These are phyloP conservation scores for Ladona fulva DNA, from an alignment of 1,140 invertebrate species.

Conservation along the genomic window DNA sequence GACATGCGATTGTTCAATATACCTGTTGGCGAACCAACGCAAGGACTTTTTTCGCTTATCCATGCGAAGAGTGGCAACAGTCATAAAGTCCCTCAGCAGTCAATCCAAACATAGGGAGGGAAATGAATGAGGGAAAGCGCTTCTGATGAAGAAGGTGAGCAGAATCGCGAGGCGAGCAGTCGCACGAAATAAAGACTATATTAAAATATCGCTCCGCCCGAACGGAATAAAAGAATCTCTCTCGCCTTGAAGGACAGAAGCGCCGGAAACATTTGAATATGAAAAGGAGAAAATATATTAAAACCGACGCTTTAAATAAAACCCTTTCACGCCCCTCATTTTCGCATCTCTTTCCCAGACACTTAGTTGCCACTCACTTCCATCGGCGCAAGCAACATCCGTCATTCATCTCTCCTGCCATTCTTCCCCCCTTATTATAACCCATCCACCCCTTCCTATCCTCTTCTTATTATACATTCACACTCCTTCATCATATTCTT, in stretches of 20 bases:
- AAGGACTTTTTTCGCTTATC: too few relatives aligned
- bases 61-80: too few relatives aligned
- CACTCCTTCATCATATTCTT: too few relatives aligned
- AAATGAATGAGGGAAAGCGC: too few relatives aligned
- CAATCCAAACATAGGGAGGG: too few relatives aligned
- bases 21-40: too few relatives aligned
- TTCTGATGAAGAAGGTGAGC: too few relatives aligned
- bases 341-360: neutral
- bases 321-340: neutral
- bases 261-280: neutral
- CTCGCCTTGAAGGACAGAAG: neutral
- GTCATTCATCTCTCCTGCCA: neutral
- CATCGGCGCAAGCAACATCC: neutral
- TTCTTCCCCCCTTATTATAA: neutral
- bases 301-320: neutral
- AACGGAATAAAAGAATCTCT: neutral
- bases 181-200: neutral
- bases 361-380: neutral
- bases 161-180: too few relatives aligned
- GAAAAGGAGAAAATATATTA: neutral
- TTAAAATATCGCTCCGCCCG: neutral
- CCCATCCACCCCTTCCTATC: neutral
- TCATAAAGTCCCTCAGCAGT: too few relatives aligned
- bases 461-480: neutral
- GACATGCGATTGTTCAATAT: too few relatives aligned